Conservation (phyloP, 2,888 invertebrate species). For the Amaurobius ferox region DNA sequence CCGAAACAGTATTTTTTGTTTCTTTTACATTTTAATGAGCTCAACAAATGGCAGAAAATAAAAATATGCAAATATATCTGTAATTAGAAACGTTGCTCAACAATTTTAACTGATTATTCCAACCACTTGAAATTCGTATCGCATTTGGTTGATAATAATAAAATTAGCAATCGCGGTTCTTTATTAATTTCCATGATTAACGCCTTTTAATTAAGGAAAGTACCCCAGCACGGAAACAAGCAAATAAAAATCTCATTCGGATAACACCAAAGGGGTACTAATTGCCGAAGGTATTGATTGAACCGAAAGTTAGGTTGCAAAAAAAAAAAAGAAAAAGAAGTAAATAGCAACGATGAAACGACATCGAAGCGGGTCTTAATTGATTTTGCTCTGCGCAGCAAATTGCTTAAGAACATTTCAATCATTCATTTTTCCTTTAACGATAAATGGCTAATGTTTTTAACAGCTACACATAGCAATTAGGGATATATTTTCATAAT, state of each 20-base stretch:
- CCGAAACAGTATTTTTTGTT: too few species aligned
- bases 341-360: neutral
- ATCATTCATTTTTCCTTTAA: neutral
- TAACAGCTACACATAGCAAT: neutral
- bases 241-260: neutral
- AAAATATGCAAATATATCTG: too few species aligned
- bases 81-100: too few species aligned
- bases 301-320: neutral
- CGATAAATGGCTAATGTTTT: neutral
- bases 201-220: neutral
- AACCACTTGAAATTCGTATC: too few species aligned
- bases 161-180: neutral
- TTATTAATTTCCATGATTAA: slow-evolving; percentile 5
- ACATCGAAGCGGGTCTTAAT: neutral
- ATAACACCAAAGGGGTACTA: neutral
- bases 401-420: neutral
- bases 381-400: neutral
- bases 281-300: slow-evolving; percentile 5
- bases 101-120: too few species aligned
- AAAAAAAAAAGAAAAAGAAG: neutral
- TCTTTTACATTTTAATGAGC: too few species aligned
- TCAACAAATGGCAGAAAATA: too few species aligned
- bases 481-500: neutral
- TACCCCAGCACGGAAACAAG: neutral
- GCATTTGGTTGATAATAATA: neutral